These are phyloP conservation scores for Lithobates pipiens DNA, from an alignment of 2,797 vertebrate genomes.

Conservation along the genomic window DNA sequence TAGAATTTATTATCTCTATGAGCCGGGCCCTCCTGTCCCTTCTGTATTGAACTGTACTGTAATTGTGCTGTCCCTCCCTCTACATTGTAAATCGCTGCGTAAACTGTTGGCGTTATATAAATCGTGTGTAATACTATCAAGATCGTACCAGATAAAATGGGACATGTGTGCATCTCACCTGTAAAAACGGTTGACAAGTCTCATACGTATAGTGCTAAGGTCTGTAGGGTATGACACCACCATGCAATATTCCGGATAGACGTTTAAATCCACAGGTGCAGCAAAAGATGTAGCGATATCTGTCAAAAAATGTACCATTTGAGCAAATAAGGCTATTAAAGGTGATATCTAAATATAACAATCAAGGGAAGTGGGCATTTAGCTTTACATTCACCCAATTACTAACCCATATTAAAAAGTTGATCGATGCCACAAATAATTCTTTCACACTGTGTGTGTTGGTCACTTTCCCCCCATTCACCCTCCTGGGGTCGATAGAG, in stretches of 20 bases:
- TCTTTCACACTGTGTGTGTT: slow-evolving; percentile 89
- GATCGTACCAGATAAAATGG: too few species aligned
- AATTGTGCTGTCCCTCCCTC: too few species aligned
- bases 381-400: neutral
- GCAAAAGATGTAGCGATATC: slow-evolving; percentile 92
- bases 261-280: slow-evolving; percentile 90
- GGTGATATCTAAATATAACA: too few species aligned
- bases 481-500: slow-evolving; percentile 89
- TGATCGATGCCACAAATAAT: slow-evolving; percentile 88
- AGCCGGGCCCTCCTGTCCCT: too few species aligned
- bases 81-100: too few species aligned
- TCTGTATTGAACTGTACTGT: too few species aligned
- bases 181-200: slow-evolving; percentile 94
- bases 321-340: too few species aligned
- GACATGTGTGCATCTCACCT: slow-evolving; percentile 77
- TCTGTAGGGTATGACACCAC: slow-evolving; percentile 95
- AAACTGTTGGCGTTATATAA: too few species aligned
- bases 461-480: slow-evolving; percentile 88
- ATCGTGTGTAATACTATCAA: too few species aligned
- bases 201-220: slow-evolving; percentile 89
- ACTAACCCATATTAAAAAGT: slow-evolving; percentile 87
- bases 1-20: too few species aligned
- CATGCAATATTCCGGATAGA: slow-evolving; percentile 93
- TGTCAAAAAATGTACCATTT: slow-evolving; percentile 64
- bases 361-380: too few species aligned